Evolutionary conservation across 2,113 vertebrate species (phyloP).

Genomic region (Spea bombifrons): DNA sequence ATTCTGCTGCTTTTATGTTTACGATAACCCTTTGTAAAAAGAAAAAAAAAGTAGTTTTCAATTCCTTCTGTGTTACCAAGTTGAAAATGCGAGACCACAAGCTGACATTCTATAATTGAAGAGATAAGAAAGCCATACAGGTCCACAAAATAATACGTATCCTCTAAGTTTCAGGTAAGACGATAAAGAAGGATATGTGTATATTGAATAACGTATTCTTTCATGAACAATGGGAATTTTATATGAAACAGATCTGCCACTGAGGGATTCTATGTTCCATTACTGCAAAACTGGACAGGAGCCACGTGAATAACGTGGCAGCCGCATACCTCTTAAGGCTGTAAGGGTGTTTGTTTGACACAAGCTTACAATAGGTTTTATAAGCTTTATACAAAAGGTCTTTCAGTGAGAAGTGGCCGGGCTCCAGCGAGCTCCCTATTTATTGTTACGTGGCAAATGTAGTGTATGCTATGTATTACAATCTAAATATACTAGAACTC

Average conservation of each 20-base stretch:
- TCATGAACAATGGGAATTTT: too few relatives aligned
- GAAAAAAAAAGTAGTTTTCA: background rate
- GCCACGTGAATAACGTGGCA: background rate
- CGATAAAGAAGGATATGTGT: too few relatives aligned
- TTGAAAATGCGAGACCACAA: background rate
- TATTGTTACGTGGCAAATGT: slow-evolving; percentile 27
- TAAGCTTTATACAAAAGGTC: slow-evolving; percentile 2
- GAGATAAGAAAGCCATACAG: too few relatives aligned
- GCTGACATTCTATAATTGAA: too few relatives aligned
- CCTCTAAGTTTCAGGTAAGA: too few relatives aligned
- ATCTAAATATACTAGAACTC: slow-evolving; percentile 33
- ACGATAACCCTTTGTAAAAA: background rate
- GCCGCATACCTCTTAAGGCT: background rate
- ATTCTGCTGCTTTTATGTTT: background rate
- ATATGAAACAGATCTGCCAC: too few relatives aligned
- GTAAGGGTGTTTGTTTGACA: background rate
- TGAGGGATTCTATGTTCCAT: too few relatives aligned
- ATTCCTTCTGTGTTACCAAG: background rate
- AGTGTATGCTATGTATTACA: slow-evolving; percentile 12
- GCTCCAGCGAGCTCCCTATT: slow-evolving; percentile 9
- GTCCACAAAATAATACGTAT: too few relatives aligned
- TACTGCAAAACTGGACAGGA: too few relatives aligned
- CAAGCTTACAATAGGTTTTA: background rate
- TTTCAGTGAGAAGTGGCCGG: slow-evolving; percentile 12
- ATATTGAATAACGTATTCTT: too few relatives aligned